Percentiles rank a stretch among this genome's conserved stretches.
These are phyloP conservation scores for Amaurobius ferox DNA, from an alignment of 2,888 invertebrate genomes.

Conservation along the genomic window DNA sequence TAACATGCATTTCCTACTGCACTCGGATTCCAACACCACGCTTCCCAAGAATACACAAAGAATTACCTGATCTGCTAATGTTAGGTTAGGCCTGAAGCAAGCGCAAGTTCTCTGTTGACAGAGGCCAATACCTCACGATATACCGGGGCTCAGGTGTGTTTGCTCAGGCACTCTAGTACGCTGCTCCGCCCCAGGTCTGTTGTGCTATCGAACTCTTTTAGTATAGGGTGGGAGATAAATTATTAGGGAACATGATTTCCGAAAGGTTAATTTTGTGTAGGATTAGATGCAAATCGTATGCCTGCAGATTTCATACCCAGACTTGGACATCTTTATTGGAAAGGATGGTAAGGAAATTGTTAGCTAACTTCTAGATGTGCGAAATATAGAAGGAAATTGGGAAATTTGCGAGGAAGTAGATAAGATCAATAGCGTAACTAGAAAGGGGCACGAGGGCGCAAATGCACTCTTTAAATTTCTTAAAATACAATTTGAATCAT, in stretches of 20 bases:
- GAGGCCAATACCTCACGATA: slow-evolving; percentile 21
- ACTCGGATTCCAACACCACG: background rate
- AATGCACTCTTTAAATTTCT: no score
- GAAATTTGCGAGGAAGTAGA: no score
- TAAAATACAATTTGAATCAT: no score
- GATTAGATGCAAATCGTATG: background rate
- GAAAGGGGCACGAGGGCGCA: no score
- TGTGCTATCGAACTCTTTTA: slow-evolving; percentile 43
- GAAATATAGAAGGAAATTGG: no score
- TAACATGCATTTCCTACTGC: no score
- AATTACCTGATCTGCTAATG: slow-evolving; percentile 69
- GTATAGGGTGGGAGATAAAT: slow-evolving; percentile 13
- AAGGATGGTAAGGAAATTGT: background rate
- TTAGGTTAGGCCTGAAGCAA: slow-evolving; percentile 49
- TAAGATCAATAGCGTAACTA: no score
- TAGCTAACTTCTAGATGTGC: no score
- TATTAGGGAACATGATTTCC: slow-evolving; percentile 55
- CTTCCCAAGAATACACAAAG: background rate
- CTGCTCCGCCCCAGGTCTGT: slow-evolving; percentile 37
- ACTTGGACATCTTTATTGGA: background rate
- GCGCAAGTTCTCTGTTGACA: slow-evolving; percentile 43
- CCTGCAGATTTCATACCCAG: background rate
- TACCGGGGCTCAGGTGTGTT: slow-evolving; percentile 60
- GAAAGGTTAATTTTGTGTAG: slow-evolving; percentile 4
- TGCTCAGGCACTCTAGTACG: slow-evolving; percentile 43